A percentile compares a stretch with the other conserved stretches of the same genome.
Evolutionary conservation across 35 echinoderm and acorn worm species (phyloP).

Genomic region (Strongylocentrotus purpuratus): DNA sequence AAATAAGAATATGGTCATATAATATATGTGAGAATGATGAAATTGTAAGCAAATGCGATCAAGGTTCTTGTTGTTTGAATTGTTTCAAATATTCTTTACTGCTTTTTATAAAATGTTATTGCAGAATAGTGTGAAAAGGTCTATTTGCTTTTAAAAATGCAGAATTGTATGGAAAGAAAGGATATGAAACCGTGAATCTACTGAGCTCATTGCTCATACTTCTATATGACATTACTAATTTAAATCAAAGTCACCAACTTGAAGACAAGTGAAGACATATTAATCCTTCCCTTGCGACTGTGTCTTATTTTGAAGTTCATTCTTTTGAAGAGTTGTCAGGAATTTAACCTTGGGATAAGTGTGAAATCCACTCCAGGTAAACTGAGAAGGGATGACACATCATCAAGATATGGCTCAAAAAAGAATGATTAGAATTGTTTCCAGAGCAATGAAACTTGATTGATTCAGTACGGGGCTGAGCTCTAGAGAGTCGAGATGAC

Average conservation of each 20-base stretch:
- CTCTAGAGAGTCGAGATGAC: not conserved
- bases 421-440: slow-evolving; percentile 13
- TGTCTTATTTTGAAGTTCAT: not conserved
- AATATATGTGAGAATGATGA: too few relatives aligned
- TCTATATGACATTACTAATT: not conserved
- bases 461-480: not conserved
- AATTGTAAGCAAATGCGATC: too few relatives aligned
- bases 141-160: not conserved
- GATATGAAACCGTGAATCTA: not conserved
- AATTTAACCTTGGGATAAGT: not conserved
- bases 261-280: not conserved
- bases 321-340: not conserved
- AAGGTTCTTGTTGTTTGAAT: too few relatives aligned
- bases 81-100: too few relatives aligned
- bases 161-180: not conserved
- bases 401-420: not conserved
- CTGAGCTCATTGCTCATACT: not conserved
- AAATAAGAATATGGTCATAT: too few relatives aligned
- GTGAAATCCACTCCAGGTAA: not conserved
- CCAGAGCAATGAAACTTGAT: not conserved
- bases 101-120: too few relatives aligned
- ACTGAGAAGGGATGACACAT: not conserved
- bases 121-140: too few relatives aligned
- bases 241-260: not conserved
- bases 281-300: not conserved